Conservation (phyloP, 2,888 invertebrate genomes). For the Sepioteuthis lessoniana region DNA sequence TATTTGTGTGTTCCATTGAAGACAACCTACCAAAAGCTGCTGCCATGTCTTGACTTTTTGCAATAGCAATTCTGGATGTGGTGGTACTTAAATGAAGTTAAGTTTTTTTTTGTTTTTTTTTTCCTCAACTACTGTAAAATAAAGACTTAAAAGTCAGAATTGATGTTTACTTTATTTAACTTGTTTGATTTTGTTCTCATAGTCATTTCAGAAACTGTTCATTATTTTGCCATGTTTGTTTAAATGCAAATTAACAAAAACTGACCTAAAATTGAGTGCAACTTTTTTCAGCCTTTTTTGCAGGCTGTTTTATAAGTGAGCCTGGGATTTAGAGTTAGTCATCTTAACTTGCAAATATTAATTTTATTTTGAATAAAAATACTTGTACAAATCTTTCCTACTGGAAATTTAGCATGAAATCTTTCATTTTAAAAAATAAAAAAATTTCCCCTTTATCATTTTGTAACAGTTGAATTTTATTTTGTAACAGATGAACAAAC, state of each 20-base stretch:
- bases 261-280: no score
- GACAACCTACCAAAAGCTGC: slow-evolving; percentile 37
- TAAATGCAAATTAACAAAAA: background rate
- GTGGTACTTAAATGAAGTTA: slow-evolving; percentile 43
- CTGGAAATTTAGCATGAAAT: slow-evolving; percentile 15
- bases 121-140: slow-evolving; percentile 47
- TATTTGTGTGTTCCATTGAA: slow-evolving; percentile 48
- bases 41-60: slow-evolving; percentile 37
- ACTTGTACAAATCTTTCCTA: slow-evolving; percentile 10
- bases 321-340: background rate
- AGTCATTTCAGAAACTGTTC: background rate
- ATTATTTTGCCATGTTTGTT: background rate
- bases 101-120: slow-evolving; percentile 36
- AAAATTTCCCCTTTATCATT: background rate
- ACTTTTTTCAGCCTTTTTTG: background rate
- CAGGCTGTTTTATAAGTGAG: slow-evolving; percentile 33
- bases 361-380: slow-evolving; percentile 36
- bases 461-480: background rate
- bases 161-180: slow-evolving; percentile 35
- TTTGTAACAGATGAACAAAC: background rate
- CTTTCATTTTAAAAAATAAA: slow-evolving; percentile 12
- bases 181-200: background rate
- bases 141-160: slow-evolving; percentile 46
- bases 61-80: slow-evolving; percentile 42
- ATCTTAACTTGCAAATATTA: background rate